Conservation (phyloP, 2,797 vertebrate species). For the Poeciliopsis gracilis region DNA sequence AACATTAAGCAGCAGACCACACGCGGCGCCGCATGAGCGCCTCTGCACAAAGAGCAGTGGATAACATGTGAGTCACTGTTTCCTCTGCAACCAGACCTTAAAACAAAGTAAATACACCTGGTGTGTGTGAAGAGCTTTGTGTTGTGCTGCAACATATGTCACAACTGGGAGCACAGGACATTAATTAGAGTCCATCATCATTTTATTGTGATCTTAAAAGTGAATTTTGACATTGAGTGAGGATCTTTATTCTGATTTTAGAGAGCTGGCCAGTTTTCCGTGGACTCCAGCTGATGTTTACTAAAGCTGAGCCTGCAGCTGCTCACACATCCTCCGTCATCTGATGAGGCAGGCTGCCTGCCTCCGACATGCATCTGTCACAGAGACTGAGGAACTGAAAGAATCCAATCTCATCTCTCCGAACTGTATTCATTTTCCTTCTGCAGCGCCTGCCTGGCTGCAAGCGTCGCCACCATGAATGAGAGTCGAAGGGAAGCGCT, state of each 20-base stretch:
- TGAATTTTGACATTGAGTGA: constrained; percentile 56
- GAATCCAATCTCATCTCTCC: constrained; percentile 38
- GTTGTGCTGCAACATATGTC: constrained; percentile 7
- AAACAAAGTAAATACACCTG: constrained; percentile 61
- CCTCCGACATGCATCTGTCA: constrained; percentile 68
- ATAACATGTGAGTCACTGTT: constrained; percentile 21
- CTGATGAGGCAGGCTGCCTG: constrained; percentile 48
- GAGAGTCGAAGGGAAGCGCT: constrained; percentile 92
- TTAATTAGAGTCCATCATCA: constrained; percentile 31
- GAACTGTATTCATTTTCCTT: constrained; percentile 15
- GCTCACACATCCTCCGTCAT: constrained; percentile 61
- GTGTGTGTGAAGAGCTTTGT: constrained; percentile 28
- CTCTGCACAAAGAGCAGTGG: background rate
- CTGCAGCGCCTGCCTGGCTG: constrained; percentile 73
- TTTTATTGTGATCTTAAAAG: constrained; percentile 62
- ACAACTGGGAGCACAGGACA: constrained; percentile 13
- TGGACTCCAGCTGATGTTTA: constrained; percentile 80
- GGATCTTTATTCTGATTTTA: constrained; percentile 61
- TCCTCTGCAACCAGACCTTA: constrained; percentile 25
- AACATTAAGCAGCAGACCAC: constrained; percentile 18
- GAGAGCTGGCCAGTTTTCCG: constrained; percentile 47
- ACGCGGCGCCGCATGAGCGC: constrained; percentile 26
- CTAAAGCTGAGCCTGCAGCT: constrained; percentile 77
- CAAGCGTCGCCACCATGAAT: constrained; percentile 82
- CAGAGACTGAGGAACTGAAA: constrained; percentile 17